Percentiles rank a stretch among this genome's conserved stretches.
Evolutionary conservation across 2,113 vertebrate species (phyloP).

Genomic region (Prochilodus magdalenae): DNA sequence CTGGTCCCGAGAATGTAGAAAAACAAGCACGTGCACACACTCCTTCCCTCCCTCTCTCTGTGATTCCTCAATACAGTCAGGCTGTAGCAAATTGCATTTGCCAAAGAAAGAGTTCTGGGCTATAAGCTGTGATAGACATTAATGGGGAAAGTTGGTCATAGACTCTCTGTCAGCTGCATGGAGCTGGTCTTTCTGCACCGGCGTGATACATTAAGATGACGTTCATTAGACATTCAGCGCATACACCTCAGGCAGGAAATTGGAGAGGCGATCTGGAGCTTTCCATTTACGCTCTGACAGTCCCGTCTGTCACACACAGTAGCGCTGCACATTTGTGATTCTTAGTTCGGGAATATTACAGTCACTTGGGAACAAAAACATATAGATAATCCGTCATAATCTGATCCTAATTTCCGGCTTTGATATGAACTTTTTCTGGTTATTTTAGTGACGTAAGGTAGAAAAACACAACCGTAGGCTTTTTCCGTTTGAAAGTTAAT

Average conservation of each 20-base stretch:
- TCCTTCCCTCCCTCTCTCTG: slow-evolving; percentile 26
- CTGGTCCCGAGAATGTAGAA: neutral
- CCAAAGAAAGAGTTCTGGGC: neutral
- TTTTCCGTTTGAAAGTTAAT: slow-evolving; percentile 41
- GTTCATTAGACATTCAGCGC: slow-evolving; percentile 45
- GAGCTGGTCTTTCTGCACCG: slow-evolving; percentile 12
- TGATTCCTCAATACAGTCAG: slow-evolving; percentile 8
- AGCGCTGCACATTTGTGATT: slow-evolving; percentile 30
- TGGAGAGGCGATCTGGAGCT: slow-evolving; percentile 28
- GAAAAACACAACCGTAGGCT: neutral
- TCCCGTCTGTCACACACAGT: slow-evolving; percentile 31
- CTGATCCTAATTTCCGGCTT: slow-evolving; percentile 3
- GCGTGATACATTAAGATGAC: slow-evolving; percentile 32
- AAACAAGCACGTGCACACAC: neutral
- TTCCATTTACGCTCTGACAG: slow-evolving; percentile 17
- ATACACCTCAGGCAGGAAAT: slow-evolving; percentile 31
- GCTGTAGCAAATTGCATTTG: slow-evolving; percentile 15
- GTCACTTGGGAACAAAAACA: slow-evolving; percentile 3
- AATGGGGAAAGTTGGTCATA: slow-evolving; percentile 18
- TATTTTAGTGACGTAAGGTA: neutral
- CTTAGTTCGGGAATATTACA: neutral
- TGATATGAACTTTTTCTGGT: neutral
- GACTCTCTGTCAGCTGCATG: slow-evolving; percentile 33
- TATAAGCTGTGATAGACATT: slow-evolving; percentile 29
- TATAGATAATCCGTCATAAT: neutral